phyloP scores from a whole-genome alignment of 2,797 vertebrate species.

The Knipowitschia caucasica region DNA sequence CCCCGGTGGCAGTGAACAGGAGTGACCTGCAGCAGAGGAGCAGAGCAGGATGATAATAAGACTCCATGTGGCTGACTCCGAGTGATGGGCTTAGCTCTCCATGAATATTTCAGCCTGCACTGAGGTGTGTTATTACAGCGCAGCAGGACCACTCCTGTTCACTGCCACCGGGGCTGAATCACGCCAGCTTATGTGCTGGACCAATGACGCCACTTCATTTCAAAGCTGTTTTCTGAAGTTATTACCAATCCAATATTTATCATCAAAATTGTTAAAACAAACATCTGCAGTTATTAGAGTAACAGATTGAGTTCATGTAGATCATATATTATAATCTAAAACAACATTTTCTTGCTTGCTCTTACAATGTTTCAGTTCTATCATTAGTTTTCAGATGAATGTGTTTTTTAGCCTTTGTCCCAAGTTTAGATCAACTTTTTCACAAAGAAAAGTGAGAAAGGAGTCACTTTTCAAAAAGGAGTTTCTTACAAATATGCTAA shows the following conservation, averaged over 20 bases:
- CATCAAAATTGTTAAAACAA: neutral
- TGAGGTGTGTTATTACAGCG: constrained; percentile 74
- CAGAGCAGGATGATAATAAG: constrained; percentile 61
- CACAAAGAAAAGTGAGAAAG: too few relatives aligned
- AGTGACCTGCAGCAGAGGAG: constrained; percentile 56
- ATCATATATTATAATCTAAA: too few relatives aligned
- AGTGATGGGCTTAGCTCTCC: constrained; percentile 68
- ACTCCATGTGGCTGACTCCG: constrained; percentile 65
- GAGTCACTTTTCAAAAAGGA: too few relatives aligned
- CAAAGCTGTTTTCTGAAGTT: neutral
- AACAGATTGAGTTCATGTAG: too few relatives aligned
- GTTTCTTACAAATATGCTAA: too few relatives aligned
- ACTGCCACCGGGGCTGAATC: constrained; percentile 20
- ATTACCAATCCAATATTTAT: neutral
- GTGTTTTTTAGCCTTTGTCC: too few relatives aligned
- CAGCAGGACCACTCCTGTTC: constrained; percentile 61
- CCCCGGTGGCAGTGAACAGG: constrained; percentile 37
- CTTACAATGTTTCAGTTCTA: too few relatives aligned
- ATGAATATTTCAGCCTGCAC: constrained; percentile 76
- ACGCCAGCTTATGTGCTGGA: constrained; percentile 40
- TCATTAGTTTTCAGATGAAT: too few relatives aligned
- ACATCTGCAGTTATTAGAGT: too few relatives aligned
- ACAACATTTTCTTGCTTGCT: too few relatives aligned
- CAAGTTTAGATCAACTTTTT: too few relatives aligned
- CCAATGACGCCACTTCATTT: constrained; percentile 19